These are phyloP conservation scores for Cyrtorhinus lividipennis DNA, from an alignment of 1,140 invertebrate species.

Conservation along the genomic window DNA sequence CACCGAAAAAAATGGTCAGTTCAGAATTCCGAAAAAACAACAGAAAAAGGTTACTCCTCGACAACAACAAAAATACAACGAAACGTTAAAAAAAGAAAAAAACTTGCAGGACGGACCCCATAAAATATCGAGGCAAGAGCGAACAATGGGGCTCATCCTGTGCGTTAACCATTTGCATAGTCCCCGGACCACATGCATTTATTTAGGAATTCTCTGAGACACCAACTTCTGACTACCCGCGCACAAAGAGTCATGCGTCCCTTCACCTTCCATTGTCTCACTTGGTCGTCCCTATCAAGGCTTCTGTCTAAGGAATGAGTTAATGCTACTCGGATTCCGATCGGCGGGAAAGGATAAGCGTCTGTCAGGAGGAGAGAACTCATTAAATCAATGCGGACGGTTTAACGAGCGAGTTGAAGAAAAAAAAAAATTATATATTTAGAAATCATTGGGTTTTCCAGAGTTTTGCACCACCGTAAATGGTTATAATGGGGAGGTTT, in stretches of 20 bases:
- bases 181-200: constrained; percentile 9
- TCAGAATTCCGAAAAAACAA: constrained; percentile 1
- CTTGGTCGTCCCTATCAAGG: not conserved
- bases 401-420: no score
- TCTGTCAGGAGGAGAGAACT: no score
- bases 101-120: not conserved
- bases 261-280: not conserved
- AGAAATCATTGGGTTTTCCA: no score
- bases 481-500: no score
- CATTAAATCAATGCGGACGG: no score
- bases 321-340: not conserved
- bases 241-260: not conserved
- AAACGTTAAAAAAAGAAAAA: not conserved
- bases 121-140: constrained; percentile 1
- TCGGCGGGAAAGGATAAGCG: not conserved
- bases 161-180: constrained; percentile 7
- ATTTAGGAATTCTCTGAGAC: constrained; percentile 4
- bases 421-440: no score
- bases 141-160: constrained; percentile 6
- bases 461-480: no score
- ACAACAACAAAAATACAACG: constrained; percentile 1
- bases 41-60: not conserved
- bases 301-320: not conserved
- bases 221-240: not conserved
- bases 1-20: not conserved